These are phyloP conservation scores for Lonchura striata DNA, from an alignment of 2,113 vertebrate genomes.

Conservation along the genomic window DNA sequence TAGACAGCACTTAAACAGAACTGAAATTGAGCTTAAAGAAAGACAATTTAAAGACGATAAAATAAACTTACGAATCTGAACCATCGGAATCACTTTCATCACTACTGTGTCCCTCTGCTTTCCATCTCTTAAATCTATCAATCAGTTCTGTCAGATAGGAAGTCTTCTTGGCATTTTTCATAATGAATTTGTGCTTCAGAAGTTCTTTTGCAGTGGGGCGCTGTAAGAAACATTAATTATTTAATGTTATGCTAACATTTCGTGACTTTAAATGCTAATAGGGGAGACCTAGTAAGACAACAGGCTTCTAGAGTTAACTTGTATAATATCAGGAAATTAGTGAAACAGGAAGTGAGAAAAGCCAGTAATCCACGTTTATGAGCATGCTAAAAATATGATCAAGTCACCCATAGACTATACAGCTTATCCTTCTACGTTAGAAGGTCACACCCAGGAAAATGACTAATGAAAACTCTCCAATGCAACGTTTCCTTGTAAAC, in stretches of 20 bases:
- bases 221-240: constrained; percentile 55
- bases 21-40: background rate
- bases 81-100: constrained; percentile 90
- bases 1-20: background rate
- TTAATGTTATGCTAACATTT: background rate
- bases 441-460: constrained; percentile 58
- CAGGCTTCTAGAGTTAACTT: background rate
- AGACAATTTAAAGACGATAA: background rate
- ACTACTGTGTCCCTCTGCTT: constrained; percentile 90
- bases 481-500: constrained; percentile 30
- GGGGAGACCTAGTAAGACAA: background rate
- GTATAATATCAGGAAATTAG: background rate
- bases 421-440: background rate
- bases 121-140: constrained; percentile 93
- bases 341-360: constrained; percentile 30
- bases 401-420: background rate
- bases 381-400: constrained; percentile 4
- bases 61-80: constrained; percentile 85
- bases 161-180: constrained; percentile 84
- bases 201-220: constrained; percentile 83
- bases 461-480: constrained; percentile 43
- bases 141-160: constrained; percentile 84
- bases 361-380: constrained; percentile 6
- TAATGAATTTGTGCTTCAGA: constrained; percentile 84
- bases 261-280: background rate